Evolutionary conservation across 2,113 vertebrate species (phyloP), one percentile per base, ranked within the genome.

Genomic region (Thamnaconus septentrionalis): DNA sequence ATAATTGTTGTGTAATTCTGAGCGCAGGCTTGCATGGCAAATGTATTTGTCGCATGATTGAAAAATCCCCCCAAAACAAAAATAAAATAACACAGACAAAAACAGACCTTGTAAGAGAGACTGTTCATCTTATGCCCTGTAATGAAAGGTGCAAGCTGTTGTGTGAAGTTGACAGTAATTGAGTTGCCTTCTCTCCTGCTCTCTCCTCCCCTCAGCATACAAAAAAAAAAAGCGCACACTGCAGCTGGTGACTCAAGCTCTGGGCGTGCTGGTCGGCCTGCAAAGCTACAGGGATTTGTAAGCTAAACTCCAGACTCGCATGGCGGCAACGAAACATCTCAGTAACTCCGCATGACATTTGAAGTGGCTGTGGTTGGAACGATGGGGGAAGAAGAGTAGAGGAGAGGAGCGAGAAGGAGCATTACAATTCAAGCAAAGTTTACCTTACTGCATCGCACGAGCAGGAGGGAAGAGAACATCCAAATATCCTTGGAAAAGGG

Each of bases 261-360:
- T 73, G 45, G 76, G 81, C 18, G 18, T 31, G 18, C 72, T 75
- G 79, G 79, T 65, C 68, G 79, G 58, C 76, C 79, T 69, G 75
- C 77, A 74, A 66, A 72, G 75, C 71, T 86, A 80, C 63, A 56
- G 79, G 78, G 83, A 86, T 89, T 85, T 89, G 75, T 83, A 85
- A 87, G 78, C 72, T 76, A 76, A 85, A 88, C 80, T 85, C 84
- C 79, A 83, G 79, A 79, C 75, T 79, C 66, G 64, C 73, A 79
- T 66, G 73, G 73, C 65, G 67, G 78, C 75, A 76, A 61, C 60
- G 70, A 68, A 82, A 84, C 76, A 79, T 79, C 57, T 72, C 69
- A 69, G 76, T 70, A 64, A 69, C 52, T 70, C 79, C 62, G 75
- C 60, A 65, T 55, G 71, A 64, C 62, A 71, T 88, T 81, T 86